Conservation (phyloP, 1,140 invertebrate genomes). For the Drosophila burlai region DNA sequence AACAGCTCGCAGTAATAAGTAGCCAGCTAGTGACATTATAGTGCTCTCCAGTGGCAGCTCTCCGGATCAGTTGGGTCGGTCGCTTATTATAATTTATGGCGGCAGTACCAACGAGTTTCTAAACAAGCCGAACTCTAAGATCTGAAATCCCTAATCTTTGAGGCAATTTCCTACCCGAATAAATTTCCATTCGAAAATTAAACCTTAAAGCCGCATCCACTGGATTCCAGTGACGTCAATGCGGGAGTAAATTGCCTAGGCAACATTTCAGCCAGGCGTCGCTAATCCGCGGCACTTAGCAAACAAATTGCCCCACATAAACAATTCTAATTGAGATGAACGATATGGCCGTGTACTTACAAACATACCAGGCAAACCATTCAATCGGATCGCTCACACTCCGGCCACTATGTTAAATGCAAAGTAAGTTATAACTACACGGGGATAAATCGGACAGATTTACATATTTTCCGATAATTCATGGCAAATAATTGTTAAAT, state of each 20-base stretch:
- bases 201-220: slow-evolving; percentile 29
- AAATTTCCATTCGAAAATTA: slow-evolving; percentile 68
- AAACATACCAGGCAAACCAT: slow-evolving; percentile 29
- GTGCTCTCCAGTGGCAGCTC: slow-evolving; percentile 19
- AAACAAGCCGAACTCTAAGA: not conserved
- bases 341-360: slow-evolving; percentile 60
- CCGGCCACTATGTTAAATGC: slow-evolving; percentile 59
- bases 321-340: slow-evolving; percentile 81
- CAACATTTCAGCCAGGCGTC: slow-evolving; percentile 51
- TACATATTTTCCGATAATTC: not conserved
- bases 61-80: slow-evolving; percentile 26
- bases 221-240: slow-evolving; percentile 55
- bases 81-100: slow-evolving; percentile 69
- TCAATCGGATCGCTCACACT: slow-evolving; percentile 35
- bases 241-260: slow-evolving; percentile 38
- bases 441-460: not conserved
- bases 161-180: slow-evolving; percentile 25
- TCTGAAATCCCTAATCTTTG: slow-evolving; percentile 3
- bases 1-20: slow-evolving; percentile 59
- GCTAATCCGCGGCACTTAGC: slow-evolving; percentile 73
- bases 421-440: slow-evolving; percentile 56
- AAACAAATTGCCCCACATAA: slow-evolving; percentile 80
- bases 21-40: slow-evolving; percentile 63
- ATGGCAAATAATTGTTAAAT: not conserved
- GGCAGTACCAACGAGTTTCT: not conserved